Conservation (phyloP, 2,797 vertebrate genomes). For the Parauchenoglanis ngamensis region DNA sequence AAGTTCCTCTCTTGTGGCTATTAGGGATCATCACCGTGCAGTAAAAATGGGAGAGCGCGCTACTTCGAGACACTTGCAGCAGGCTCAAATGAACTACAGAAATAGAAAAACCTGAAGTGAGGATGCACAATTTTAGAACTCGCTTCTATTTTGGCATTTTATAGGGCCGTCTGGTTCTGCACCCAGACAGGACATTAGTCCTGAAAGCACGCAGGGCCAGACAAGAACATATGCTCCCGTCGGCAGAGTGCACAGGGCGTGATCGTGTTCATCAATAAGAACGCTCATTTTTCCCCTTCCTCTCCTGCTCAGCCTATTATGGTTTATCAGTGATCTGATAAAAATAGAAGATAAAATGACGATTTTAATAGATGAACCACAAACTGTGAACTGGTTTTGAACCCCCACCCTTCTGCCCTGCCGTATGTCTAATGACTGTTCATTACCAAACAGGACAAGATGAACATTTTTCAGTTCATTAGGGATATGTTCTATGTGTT, state of each 20-base stretch:
- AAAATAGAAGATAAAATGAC: slow-evolving; percentile 98
- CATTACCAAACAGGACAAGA: slow-evolving; percentile 97
- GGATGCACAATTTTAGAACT: slow-evolving; percentile 51
- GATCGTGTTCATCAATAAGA: slow-evolving; percentile 72
- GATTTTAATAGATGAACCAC: slow-evolving; percentile 94
- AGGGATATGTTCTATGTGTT: slow-evolving; percentile 97
- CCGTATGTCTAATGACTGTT: slow-evolving; percentile 92
- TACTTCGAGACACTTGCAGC: neutral
- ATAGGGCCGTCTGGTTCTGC: slow-evolving; percentile 38
- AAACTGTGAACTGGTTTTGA: slow-evolving; percentile 82
- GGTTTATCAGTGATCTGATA: slow-evolving; percentile 95
- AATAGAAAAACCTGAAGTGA: slow-evolving; percentile 27
- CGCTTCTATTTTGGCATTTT: slow-evolving; percentile 29
- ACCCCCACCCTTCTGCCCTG: slow-evolving; percentile 78
- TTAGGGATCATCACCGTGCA: neutral
- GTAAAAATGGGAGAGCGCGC: neutral
- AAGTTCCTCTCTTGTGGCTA: slow-evolving; percentile 28
- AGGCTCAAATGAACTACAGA: slow-evolving; percentile 29
- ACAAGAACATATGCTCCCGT: slow-evolving; percentile 69
- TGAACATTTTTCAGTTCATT: slow-evolving; percentile 99
- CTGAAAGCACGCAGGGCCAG: slow-evolving; percentile 50
- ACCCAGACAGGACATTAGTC: slow-evolving; percentile 58
- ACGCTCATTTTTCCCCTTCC: slow-evolving; percentile 63
- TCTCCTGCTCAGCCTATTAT: slow-evolving; percentile 78
- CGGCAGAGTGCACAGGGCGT: slow-evolving; percentile 64